These are phyloP conservation scores for Atrina japonica DNA, from an alignment of 2,888 invertebrate species.

Conservation along the genomic window DNA sequence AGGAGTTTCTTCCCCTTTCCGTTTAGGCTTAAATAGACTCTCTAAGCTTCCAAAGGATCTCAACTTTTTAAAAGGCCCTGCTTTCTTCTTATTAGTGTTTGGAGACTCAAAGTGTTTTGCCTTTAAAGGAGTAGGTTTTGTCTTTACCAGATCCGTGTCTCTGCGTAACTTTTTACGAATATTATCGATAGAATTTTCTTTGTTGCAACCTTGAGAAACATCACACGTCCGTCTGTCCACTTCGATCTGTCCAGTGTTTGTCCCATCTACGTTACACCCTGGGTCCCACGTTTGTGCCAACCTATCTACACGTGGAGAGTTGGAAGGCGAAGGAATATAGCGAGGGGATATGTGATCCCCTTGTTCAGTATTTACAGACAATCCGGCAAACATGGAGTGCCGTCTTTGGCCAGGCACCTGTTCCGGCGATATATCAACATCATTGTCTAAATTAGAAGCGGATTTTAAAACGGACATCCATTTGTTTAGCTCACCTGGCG, in stretches of 20 bases:
- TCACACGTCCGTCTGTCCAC: conserved; percentile 21
- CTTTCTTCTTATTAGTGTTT: conserved; percentile 25
- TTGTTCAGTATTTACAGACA: conserved; percentile 1
- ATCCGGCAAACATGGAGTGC: conserved; percentile 18
- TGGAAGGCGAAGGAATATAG: conserved; percentile 37
- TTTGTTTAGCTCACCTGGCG: conserved; percentile 53
- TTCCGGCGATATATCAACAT: conserved; percentile 6
- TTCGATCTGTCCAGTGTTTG: background rate
- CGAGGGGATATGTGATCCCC: conserved; percentile 16
- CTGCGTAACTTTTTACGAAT: conserved; percentile 56
- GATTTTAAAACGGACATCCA: conserved; percentile 61
- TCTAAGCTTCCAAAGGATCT: conserved; percentile 64
- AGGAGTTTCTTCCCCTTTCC: conserved; percentile 39
- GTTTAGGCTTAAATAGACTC: conserved; percentile 57
- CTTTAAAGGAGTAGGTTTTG: conserved; percentile 56
- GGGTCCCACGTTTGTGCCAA: background rate
- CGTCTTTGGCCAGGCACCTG: background rate
- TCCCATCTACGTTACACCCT: conserved; percentile 24
- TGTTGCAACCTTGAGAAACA: background rate
- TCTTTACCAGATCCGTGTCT: conserved; percentile 50
- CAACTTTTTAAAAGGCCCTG: conserved; percentile 51
- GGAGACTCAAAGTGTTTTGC: conserved; percentile 57
- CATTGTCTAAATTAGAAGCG: conserved; percentile 59
- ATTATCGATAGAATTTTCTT: conserved; percentile 58
- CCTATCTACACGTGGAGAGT: background rate